Evolutionary conservation across 2,888 invertebrate species (phyloP).

Genomic region (Allolobophora icterica): DNA sequence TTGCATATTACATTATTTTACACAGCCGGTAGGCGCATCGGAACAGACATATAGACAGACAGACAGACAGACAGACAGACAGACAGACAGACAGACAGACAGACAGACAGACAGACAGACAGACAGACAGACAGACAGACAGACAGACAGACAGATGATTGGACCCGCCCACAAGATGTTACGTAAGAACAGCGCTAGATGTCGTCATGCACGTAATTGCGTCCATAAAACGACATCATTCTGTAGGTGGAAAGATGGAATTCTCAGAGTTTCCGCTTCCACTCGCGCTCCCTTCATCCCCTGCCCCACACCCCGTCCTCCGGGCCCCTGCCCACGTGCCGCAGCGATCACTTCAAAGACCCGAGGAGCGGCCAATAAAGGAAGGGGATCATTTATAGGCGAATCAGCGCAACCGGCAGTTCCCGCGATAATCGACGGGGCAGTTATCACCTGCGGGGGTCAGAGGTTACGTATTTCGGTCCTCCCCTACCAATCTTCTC

Average conservation of each 20-base stretch:
- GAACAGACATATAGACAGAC: too few relatives aligned
- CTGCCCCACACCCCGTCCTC: background rate
- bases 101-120: background rate
- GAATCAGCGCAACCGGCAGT: background rate
- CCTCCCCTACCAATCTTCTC: background rate
- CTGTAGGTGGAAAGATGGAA: background rate
- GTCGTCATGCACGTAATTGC: background rate
- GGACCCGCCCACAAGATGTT: background rate
- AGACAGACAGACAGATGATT: background rate
- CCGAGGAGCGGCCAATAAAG: background rate
- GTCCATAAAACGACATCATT: background rate
- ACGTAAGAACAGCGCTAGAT: background rate
- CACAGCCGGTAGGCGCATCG: too few relatives aligned
- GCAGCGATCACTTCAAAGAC: background rate
- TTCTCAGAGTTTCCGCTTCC: background rate
- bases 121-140: background rate
- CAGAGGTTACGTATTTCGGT: background rate
- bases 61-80: background rate
- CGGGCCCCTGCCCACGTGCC: background rate
- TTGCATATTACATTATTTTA: too few relatives aligned
- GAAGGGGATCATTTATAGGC: background rate
- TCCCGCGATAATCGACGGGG: background rate
- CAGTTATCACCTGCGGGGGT: constrained; percentile 6
- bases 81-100: background rate
- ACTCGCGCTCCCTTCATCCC: background rate